A percentile compares a stretch with the other conserved stretches of the same genome.
These are phyloP conservation scores for Lepilemur septentrionalis DNA, from an alignment of 2,797 vertebrate species.

Conservation along the genomic window DNA sequence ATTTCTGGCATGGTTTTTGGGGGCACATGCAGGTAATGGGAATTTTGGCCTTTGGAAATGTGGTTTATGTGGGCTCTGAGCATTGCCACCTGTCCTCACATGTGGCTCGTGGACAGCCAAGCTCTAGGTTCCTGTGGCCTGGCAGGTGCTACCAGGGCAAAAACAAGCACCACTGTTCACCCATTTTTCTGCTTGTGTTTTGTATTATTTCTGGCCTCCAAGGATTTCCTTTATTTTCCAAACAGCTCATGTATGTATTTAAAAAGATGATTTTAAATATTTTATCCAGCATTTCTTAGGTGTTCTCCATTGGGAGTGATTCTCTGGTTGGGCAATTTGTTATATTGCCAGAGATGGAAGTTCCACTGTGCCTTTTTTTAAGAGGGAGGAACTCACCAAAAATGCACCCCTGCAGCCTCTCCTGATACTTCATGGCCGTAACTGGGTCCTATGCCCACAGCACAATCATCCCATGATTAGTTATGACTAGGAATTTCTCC, in stretches of 20 bases:
- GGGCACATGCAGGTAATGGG: not conserved
- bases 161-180: not conserved
- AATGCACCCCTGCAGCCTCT: not conserved
- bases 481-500: not conserved
- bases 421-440: not conserved
- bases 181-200: not conserved
- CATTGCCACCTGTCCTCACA: not conserved
- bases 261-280: not conserved
- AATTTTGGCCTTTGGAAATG: not conserved
- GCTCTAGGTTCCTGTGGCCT: not conserved
- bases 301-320: not conserved
- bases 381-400: not conserved
- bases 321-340: not conserved
- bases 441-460: too few relatives aligned
- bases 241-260: not conserved
- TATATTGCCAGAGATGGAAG: not conserved
- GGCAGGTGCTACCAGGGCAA: not conserved
- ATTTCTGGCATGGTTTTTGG: not conserved
- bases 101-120: not conserved
- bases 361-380: not conserved
- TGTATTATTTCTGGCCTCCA: not conserved
- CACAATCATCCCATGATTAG: not conserved
- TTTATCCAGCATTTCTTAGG: not conserved
- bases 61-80: not conserved
- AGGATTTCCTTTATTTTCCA: not conserved